Evolutionary conservation across 2,888 invertebrate species (phyloP), one percentile per base, ranked within the genome.

Genomic region (Serripes groenlandicus): DNA sequence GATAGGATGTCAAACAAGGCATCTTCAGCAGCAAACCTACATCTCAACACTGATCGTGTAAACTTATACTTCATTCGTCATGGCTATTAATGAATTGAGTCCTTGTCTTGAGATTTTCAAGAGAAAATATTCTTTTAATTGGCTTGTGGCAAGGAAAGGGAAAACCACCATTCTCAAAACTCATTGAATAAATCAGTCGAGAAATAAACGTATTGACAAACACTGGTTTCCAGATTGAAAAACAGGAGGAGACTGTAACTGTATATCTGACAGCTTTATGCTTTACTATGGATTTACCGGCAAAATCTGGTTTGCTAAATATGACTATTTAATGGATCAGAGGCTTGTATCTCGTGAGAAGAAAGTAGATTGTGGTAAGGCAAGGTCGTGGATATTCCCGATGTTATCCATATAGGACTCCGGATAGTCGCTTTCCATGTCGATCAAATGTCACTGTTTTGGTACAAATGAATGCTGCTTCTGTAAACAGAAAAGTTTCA

Each of bases 291-390:
- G 74, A 74, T 26, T 23, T 74, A 62, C 81, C 62, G 30, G 88
- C 89, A 42, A 89, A 87, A 71, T 87, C 86, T 42, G 73, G 37
- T 15, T 58, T 83, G 1, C 49, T 89, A 32, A 88, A 88, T 60
- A 89, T 89, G 88, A 78, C 83, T n/a, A 56, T 79, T 42, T 73
- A 89, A 89, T 87, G 88, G 88, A 4, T 3, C 37, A 49, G 23
- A 83, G 28, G 84, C 80, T 11, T 89, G 88, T 56, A 83, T 84
- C 2, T 77, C 80, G 0, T 89, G 87, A 78, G 88, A 89, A 71
- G 86, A 87, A 28, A 72, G 83, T 42, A 87, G 88, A 15, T 68
- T 30, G 35, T 15, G 28, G 83, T 83, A 3, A n/a, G 3, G n/a
- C 83, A 83, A 56, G 83, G 79, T 3, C 32, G 37, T 23, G 83